phyloP scores from a whole-genome alignment of 1,140 invertebrate species.

The Drosophila dunni region DNA sequence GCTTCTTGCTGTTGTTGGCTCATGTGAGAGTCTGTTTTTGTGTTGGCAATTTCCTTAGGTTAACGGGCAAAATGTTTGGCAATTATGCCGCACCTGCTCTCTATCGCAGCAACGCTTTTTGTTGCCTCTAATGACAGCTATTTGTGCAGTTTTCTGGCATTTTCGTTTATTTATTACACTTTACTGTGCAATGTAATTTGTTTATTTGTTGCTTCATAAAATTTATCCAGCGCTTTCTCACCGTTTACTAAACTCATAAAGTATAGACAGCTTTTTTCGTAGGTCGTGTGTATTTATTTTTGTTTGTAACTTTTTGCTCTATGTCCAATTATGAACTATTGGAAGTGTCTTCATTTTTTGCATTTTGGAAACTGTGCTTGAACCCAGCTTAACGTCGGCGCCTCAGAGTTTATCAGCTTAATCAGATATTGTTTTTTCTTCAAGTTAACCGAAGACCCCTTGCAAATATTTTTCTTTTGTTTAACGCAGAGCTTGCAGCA shows the following conservation, averaged over 20 bases:
- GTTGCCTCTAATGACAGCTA: slow-evolving; percentile 74
- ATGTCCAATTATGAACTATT: too few species aligned
- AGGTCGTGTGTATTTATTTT: not conserved
- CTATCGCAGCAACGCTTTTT: slow-evolving; percentile 46
- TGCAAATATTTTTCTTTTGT: slow-evolving; percentile 56
- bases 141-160: slow-evolving; percentile 80
- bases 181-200: slow-evolving; percentile 65
- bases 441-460: slow-evolving; percentile 28
- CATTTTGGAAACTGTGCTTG: not conserved
- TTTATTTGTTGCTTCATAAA: slow-evolving; percentile 73
- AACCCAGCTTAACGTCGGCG: not conserved
- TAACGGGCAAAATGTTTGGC: slow-evolving; percentile 67
- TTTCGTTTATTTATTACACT: slow-evolving; percentile 75
- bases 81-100: slow-evolving; percentile 75
- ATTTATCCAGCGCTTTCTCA: slow-evolving; percentile 32
- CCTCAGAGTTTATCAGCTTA: not conserved
- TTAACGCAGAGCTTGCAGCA: slow-evolving; percentile 41
- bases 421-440: slow-evolving; percentile 3
- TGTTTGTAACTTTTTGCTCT: not conserved
- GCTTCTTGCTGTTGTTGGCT: not conserved
- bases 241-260: slow-evolving; percentile 1
- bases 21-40: slow-evolving; percentile 42
- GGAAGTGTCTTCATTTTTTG: too few species aligned
- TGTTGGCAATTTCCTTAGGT: slow-evolving; percentile 48
- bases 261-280: not conserved